phyloP scores from a whole-genome alignment of 2,888 invertebrate genomes.

The Cancer borealis region DNA sequence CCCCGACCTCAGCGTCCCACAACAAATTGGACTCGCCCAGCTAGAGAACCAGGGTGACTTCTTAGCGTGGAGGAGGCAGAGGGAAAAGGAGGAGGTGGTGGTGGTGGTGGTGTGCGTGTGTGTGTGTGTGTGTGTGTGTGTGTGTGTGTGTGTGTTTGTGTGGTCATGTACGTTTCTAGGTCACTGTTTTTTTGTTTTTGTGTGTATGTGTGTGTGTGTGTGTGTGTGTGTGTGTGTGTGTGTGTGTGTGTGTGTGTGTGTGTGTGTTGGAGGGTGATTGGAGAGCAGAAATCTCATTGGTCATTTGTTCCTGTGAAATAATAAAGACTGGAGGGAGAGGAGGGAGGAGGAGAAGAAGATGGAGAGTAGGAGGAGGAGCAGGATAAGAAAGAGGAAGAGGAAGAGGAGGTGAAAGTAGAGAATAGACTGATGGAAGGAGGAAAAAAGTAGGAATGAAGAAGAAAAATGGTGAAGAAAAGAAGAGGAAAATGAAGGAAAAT shows the following conservation, averaged over 20 bases:
- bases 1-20: constrained; percentile 53
- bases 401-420: background rate
- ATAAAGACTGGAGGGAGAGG: background rate
- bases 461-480: background rate
- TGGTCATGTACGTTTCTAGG: background rate
- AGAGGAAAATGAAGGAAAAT: background rate
- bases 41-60: constrained; percentile 38
- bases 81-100: background rate
- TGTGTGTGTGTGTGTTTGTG: constrained; percentile 29
- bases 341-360: background rate
- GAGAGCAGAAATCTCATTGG: constrained; percentile 16
- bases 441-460: background rate
- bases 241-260: constrained; percentile 52
- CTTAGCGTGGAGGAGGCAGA: constrained; percentile 18
- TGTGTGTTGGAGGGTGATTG: constrained; percentile 30
- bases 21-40: constrained; percentile 59
- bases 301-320: background rate
- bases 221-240: constrained; percentile 9
- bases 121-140: constrained; percentile 47
- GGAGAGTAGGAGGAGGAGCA: background rate
- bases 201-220: constrained; percentile 45
- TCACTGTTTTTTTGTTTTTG: too few species aligned
- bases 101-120: background rate
- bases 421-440: too few species aligned
- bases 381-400: background rate